phyloP scores from a whole-genome alignment of 2,797 vertebrate genomes.

The Coilia nasus region DNA sequence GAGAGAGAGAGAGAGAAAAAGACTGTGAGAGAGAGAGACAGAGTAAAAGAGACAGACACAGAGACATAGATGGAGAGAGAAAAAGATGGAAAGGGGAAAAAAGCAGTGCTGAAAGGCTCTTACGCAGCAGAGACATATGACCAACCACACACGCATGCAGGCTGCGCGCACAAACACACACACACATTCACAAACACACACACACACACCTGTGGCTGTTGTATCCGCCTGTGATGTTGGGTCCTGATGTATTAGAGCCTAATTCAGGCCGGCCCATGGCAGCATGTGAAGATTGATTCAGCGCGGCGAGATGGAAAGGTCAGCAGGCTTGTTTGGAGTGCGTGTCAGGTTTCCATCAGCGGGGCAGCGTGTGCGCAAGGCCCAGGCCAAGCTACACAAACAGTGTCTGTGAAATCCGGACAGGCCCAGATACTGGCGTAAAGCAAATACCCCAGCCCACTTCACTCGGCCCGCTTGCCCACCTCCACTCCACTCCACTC shows the following conservation, averaged over 20 bases:
- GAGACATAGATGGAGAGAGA: background rate
- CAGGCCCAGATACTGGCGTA: background rate
- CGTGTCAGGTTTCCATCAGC: conserved; percentile 11
- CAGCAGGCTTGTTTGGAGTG: conserved; percentile 19
- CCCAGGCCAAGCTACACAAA: conserved; percentile 4
- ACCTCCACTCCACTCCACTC: background rate
- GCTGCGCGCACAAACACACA: background rate
- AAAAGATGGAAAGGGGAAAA: too few relatives aligned
- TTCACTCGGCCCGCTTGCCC: background rate
- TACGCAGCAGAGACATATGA: background rate
- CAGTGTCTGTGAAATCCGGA: conserved; percentile 5
- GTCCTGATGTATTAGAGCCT: conserved; percentile 12
- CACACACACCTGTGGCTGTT: background rate
- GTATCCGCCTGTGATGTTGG: background rate
- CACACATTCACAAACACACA: conserved; percentile 17
- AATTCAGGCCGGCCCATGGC: background rate
- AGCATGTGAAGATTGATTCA: conserved; percentile 16
- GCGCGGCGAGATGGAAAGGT: background rate
- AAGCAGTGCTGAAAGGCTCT: too few relatives aligned
- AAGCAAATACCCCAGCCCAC: background rate
- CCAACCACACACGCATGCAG: background rate
- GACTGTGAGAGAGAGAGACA: background rate
- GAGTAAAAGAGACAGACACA: background rate
- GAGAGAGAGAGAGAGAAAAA: background rate
- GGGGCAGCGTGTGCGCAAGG: background rate